Conservation (phyloP, 2,888 invertebrate genomes). For the Cantharis rufa region DNA sequence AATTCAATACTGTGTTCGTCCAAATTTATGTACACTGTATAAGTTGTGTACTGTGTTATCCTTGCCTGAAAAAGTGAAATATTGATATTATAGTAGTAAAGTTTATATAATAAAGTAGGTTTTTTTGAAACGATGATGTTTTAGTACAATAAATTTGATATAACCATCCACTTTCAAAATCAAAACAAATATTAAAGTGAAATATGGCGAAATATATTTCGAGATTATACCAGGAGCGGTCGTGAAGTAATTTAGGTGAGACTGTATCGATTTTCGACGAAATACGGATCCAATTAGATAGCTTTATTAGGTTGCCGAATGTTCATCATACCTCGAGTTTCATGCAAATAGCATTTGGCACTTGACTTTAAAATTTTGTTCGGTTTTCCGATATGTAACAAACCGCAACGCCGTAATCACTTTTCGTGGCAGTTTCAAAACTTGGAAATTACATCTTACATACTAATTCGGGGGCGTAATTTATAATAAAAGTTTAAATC, state of each 20-base stretch:
- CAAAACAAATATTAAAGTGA: not conserved
- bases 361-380: not conserved
- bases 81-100: not conserved
- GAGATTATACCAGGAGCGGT: not conserved
- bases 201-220: not conserved
- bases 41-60: conserved; percentile 4
- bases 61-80: not conserved
- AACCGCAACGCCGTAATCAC: not conserved
- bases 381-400: not conserved
- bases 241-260: not conserved
- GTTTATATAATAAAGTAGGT: not conserved
- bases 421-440: not conserved
- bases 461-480: not conserved
- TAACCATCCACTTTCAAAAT: not conserved
- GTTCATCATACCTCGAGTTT: not conserved
- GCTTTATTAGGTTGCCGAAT: not conserved
- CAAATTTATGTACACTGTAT: conserved; percentile 22
- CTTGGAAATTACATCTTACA: not conserved
- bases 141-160: not conserved
- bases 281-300: not conserved
- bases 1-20: conserved; percentile 27
- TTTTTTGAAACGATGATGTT: not conserved
- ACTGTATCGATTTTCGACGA: too few relatives aligned
- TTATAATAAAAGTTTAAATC: not conserved
- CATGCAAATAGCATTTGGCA: not conserved